Evolutionary conservation across 2,113 vertebrate species (phyloP).

Genomic region (Ceyx melanurus): DNA sequence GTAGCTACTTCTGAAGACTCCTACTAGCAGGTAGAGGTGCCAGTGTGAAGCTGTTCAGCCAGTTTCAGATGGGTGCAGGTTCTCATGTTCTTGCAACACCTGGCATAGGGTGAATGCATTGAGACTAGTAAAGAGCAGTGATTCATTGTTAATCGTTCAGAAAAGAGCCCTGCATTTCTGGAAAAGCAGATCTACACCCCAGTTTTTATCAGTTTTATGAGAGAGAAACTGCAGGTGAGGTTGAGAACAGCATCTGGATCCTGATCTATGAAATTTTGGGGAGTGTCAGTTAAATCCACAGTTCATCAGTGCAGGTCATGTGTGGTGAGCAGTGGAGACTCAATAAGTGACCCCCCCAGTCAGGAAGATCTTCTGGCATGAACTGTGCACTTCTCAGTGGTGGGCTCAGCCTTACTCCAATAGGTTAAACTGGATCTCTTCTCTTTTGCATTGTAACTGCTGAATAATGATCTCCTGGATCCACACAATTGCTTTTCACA

Average conservation of each 20-base stretch:
- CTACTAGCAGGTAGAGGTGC: not conserved
- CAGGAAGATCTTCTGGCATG: not conserved
- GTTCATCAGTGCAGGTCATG: not conserved
- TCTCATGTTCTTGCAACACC: slow-evolving; percentile 62
- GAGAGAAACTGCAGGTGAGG: not conserved
- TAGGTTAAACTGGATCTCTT: not conserved
- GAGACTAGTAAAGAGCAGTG: slow-evolving; percentile 69
- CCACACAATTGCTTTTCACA: not conserved
- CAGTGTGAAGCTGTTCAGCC: slow-evolving; percentile 42
- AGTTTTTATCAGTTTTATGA: not conserved
- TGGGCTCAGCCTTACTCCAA: not conserved
- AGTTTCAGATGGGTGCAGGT: slow-evolving; percentile 24
- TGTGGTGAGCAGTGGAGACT: not conserved
- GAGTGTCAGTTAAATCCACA: not conserved
- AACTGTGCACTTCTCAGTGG: not conserved
- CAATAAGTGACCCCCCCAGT: not conserved
- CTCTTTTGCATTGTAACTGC: not conserved
- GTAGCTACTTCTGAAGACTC: not conserved
- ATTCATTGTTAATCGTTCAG: slow-evolving; percentile 71
- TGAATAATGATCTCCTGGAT: not conserved
- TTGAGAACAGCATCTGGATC: not conserved
- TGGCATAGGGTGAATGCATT: slow-evolving; percentile 61
- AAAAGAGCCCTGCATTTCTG: slow-evolving; percentile 25
- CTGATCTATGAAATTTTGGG: not conserved
- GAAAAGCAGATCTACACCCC: not conserved